phyloP scores from a whole-genome alignment of 2,797 vertebrate genomes.

The Smutsia temminckii region DNA sequence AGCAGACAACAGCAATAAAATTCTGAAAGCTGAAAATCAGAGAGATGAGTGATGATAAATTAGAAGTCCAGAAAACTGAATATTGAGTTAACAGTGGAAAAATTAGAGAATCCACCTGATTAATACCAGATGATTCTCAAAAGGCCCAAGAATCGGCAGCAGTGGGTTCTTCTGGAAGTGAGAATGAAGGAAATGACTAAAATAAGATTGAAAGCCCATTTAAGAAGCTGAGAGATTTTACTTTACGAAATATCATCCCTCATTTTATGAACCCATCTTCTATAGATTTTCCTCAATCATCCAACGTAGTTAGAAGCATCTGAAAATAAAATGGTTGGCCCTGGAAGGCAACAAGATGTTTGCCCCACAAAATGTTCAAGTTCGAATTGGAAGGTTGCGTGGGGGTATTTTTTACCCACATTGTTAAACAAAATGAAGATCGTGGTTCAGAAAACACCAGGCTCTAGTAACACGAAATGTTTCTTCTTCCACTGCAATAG shows the following conservation, averaged over 20 bases:
- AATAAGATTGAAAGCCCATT: neutral
- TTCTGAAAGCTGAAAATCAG: constrained; percentile 22
- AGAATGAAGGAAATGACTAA: neutral
- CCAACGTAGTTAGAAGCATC: neutral
- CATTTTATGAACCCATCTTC: neutral
- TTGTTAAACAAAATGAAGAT: neutral
- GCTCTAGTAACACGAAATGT: neutral
- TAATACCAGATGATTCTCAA: neutral
- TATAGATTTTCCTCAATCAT: neutral
- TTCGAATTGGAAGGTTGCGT: neutral
- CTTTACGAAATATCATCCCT: neutral
- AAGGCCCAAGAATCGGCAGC: neutral
- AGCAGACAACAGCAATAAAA: neutral
- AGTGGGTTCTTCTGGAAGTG: neutral
- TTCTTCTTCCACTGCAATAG: neutral
- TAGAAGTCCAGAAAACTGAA: neutral
- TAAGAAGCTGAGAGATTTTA: neutral
- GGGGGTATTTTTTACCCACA: neutral
- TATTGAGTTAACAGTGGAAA: neutral
- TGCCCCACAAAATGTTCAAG: neutral
- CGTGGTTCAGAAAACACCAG: neutral
- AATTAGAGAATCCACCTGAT: neutral
- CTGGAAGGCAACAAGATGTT: neutral
- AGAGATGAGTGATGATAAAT: neutral
- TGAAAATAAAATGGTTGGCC: neutral